Conservation (phyloP, 2,888 invertebrate genomes). For the Agrilus cyanescens region DNA sequence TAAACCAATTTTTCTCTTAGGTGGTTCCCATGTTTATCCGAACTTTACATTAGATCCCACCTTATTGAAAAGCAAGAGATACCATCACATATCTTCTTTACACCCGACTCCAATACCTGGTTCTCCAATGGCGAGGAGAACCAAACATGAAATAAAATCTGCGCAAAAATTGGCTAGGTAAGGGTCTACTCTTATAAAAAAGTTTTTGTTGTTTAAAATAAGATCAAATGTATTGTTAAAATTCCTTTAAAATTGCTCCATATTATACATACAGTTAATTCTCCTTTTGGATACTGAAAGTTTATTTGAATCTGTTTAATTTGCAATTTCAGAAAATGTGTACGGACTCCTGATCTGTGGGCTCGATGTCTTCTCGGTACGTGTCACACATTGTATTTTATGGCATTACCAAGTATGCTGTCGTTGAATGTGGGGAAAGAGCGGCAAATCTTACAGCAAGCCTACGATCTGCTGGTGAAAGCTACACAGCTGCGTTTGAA, state of each 20-base stretch:
- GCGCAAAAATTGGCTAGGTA: conserved; percentile 70
- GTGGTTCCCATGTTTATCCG: conserved; percentile 42
- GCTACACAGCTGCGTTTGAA: conserved; percentile 78
- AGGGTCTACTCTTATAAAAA: conserved; percentile 17
- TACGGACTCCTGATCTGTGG: conserved; percentile 68
- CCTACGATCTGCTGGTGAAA: conserved; percentile 76
- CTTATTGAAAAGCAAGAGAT: conserved; percentile 37
- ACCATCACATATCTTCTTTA: conserved; percentile 28
- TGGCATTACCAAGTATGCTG: conserved; percentile 83
- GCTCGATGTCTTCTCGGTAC: conserved; percentile 80
- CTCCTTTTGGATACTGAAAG: too few species aligned
- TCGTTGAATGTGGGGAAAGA: conserved; percentile 59
- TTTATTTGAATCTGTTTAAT: too few species aligned
- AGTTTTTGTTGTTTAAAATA: neutral
- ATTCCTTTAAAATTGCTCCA: too few species aligned
- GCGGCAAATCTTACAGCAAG: conserved; percentile 62
- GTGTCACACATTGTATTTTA: conserved; percentile 91
- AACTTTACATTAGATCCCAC: conserved; percentile 51
- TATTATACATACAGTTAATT: too few species aligned
- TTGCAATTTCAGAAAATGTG: conserved; percentile 27
- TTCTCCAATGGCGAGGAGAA: conserved; percentile 84
- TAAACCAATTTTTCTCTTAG: conserved; percentile 22
- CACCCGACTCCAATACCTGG: conserved; percentile 47
- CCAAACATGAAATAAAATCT: conserved; percentile 89
- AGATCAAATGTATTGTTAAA: too few species aligned